Evolutionary conservation across 1,140 invertebrate species (phyloP).

Genomic region (Chlorops oryzae): DNA sequence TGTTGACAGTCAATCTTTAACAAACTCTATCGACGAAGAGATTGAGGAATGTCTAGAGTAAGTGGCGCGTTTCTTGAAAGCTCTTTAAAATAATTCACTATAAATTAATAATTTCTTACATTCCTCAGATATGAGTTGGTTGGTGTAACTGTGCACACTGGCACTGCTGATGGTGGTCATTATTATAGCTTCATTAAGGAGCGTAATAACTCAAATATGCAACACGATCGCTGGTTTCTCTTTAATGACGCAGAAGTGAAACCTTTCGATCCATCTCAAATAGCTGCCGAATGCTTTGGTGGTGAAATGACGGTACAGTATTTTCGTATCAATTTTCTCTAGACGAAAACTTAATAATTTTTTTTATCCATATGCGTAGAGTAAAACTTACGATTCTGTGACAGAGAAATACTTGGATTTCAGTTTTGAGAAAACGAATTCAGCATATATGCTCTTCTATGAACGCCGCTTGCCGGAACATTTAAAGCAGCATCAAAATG

Average conservation of each 20-base stretch:
- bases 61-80: slow-evolving; percentile 15
- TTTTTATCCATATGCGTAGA: slow-evolving; percentile 53
- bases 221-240: slow-evolving; percentile 79
- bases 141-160: slow-evolving; percentile 93
- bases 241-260: slow-evolving; percentile 97
- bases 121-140: slow-evolving; percentile 84
- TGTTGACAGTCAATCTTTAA: too few relatives aligned
- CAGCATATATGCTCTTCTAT: slow-evolving; percentile 96
- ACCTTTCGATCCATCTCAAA: slow-evolving; percentile 88
- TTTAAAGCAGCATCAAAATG: slow-evolving; percentile 35
- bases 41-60: slow-evolving; percentile 42
- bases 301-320: slow-evolving; percentile 94
- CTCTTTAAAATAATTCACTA: slow-evolving; percentile 7
- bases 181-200: slow-evolving; percentile 96
- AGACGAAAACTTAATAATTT: too few relatives aligned
- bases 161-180: slow-evolving; percentile 92
- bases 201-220: slow-evolving; percentile 53
- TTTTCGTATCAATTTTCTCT: too few relatives aligned
- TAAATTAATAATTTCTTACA: background rate
- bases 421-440: slow-evolving; percentile 95
- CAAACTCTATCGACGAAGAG: slow-evolving; percentile 25
- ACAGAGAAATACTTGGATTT: slow-evolving; percentile 97
- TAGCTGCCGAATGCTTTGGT: slow-evolving; percentile 91
- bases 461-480: slow-evolving; percentile 56
- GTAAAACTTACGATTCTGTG: slow-evolving; percentile 92